These are phyloP conservation scores for Pituophis catenifer DNA, from an alignment of 2,113 vertebrate species.

Conservation along the genomic window DNA sequence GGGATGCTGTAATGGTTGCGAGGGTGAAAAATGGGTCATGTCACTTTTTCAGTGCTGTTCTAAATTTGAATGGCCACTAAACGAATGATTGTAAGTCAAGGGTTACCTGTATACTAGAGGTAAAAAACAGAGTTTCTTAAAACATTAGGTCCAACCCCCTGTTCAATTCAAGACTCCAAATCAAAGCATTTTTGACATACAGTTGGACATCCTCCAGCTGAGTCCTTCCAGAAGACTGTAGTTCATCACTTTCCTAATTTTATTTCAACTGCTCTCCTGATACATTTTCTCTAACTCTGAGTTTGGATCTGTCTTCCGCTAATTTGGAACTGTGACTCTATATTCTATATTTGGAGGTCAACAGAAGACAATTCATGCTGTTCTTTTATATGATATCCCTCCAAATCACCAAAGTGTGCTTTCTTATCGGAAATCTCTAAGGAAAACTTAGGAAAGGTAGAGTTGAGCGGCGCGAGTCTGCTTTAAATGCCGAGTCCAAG, in stretches of 20 bases:
- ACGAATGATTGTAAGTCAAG: no score
- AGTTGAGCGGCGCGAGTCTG: not conserved
- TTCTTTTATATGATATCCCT: not conserved
- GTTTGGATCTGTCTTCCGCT: not conserved
- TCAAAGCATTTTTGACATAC: not conserved
- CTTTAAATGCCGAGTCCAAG: not conserved
- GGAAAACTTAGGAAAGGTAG: not conserved
- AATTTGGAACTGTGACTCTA: not conserved
- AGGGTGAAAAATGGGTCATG: no score
- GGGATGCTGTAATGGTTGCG: no score
- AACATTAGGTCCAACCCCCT: no score
- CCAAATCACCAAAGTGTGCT: not conserved
- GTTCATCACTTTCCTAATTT: not conserved
- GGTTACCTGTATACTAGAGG: no score
- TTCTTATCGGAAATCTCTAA: not conserved
- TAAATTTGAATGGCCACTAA: no score
- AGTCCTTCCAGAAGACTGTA: not conserved
- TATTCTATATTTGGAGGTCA: not conserved
- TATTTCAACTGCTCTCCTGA: not conserved
- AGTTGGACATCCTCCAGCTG: not conserved
- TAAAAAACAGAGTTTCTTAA: no score
- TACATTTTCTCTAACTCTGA: not conserved
- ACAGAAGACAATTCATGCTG: not conserved
- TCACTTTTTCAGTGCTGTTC: no score
- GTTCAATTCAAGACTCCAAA: not conserved